Evolutionary conservation across 1,140 invertebrate genomes (phyloP).

Genomic region (Maconellicoccus hirsutus): DNA sequence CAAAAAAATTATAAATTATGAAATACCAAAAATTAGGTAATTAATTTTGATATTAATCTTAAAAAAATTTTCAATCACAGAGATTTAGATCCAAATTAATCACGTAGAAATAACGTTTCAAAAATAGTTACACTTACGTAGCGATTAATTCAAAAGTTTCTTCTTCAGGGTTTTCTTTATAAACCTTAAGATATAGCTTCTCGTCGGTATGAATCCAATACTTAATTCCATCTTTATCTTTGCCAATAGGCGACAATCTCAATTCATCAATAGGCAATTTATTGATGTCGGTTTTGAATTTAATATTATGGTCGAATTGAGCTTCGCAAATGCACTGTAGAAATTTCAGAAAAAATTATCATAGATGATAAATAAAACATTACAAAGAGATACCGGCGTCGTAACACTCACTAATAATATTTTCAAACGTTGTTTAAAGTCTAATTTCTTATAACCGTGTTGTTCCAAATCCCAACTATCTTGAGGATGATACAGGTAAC

Average conservation of each 20-base stretch:
- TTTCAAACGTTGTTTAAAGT: slow-evolving; percentile 71
- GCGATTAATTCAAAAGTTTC: slow-evolving; percentile 90
- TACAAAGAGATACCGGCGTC: neutral
- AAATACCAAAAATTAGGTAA: no score
- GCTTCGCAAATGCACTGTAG: slow-evolving; percentile 75
- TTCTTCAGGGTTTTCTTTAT: slow-evolving; percentile 88
- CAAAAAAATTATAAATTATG: no score
- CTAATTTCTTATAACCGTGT: slow-evolving; percentile 89
- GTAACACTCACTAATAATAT: slow-evolving; percentile 59
- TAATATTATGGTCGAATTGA: slow-evolving; percentile 88
- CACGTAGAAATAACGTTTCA: no score
- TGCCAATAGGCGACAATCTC: slow-evolving; percentile 72
- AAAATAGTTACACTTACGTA: slow-evolving; percentile 44
- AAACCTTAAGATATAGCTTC: slow-evolving; percentile 77
- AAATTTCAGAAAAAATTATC: slow-evolving; percentile 27
- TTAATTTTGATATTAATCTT: no score
- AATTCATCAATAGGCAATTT: slow-evolving; percentile 64
- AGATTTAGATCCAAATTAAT: no score
- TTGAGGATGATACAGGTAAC: slow-evolving; percentile 69
- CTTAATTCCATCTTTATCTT: slow-evolving; percentile 73
- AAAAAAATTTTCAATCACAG: no score
- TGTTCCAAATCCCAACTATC: slow-evolving; percentile 94
- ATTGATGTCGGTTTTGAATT: slow-evolving; percentile 87
- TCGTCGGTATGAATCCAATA: slow-evolving; percentile 91
- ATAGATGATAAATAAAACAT: neutral